These are phyloP conservation scores for Ecliptopera silaceata DNA, from an alignment of 2,888 invertebrate genomes.

Conservation along the genomic window DNA sequence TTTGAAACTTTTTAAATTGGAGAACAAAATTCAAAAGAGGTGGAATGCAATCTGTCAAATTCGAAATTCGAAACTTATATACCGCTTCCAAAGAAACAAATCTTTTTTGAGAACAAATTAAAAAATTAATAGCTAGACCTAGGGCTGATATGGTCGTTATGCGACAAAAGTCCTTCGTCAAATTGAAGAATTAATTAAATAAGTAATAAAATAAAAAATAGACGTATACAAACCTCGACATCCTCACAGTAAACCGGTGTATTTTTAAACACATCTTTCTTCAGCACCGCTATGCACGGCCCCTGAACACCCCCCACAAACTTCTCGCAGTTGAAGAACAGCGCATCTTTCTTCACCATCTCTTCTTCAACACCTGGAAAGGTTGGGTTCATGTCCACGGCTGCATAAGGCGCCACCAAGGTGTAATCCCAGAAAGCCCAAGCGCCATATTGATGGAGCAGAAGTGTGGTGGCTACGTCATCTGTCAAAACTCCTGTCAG, in stretches of 20 bases:
- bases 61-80: too few relatives aligned
- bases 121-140: too few relatives aligned
- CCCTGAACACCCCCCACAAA: slow-evolving; percentile 95
- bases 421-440: slow-evolving; percentile 96
- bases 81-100: too few relatives aligned
- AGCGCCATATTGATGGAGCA: slow-evolving; percentile 92
- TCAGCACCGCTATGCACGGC: slow-evolving; percentile 85
- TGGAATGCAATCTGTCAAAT: too few relatives aligned
- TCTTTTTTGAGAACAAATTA: too few relatives aligned
- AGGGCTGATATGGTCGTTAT: too few relatives aligned
- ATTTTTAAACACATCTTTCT: slow-evolving; percentile 76
- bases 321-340: slow-evolving; percentile 95
- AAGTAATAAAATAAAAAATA: background rate
- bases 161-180: too few relatives aligned
- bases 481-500: slow-evolving; percentile 94
- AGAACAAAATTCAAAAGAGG: too few relatives aligned
- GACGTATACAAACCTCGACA: slow-evolving; percentile 67
- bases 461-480: slow-evolving; percentile 90
- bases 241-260: slow-evolving; percentile 66
- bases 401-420: slow-evolving; percentile 90
- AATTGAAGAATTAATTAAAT: background rate
- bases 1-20: too few relatives aligned
- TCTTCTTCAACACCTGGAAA: slow-evolving; percentile 86
- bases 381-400: slow-evolving; percentile 93
- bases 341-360: slow-evolving; percentile 92